Percentiles rank a stretch among this genome's conserved stretches.
Conservation (phyloP, 2,113 vertebrate genomes). For the Dipodomys stephensi region DNA sequence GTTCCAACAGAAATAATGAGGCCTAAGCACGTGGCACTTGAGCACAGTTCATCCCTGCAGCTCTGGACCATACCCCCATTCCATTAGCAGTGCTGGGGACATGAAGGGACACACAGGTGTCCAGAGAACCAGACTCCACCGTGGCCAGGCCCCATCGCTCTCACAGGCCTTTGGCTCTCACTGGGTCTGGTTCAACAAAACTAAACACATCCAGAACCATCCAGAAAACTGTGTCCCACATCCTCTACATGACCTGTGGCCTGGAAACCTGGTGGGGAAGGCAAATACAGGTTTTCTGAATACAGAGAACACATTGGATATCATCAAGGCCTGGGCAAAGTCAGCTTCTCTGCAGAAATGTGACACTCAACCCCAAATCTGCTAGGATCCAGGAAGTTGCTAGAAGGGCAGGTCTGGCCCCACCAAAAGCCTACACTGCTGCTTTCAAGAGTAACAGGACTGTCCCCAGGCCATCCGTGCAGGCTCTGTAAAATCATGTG, state of each 20-base stretch:
- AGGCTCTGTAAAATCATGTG: background rate
- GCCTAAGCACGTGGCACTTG: background rate
- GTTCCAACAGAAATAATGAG: background rate
- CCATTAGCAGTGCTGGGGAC: fast-evolving
- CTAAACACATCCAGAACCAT: background rate
- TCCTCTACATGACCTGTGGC: background rate
- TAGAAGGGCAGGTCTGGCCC: background rate
- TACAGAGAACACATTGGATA: background rate
- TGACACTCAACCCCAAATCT: background rate
- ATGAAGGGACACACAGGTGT: background rate
- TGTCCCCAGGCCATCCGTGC: background rate
- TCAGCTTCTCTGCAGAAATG: fast-evolving
- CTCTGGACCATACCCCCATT: background rate
- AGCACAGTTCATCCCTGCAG: background rate
- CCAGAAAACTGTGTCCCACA: background rate
- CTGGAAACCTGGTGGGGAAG: background rate
- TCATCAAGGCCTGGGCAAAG: background rate
- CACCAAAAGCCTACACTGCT: fast-evolving
- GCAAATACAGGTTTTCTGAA: background rate
- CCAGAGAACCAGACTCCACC: background rate
- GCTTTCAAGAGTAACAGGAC: background rate
- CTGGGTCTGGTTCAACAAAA: background rate
- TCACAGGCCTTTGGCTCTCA: background rate
- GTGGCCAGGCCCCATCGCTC: background rate
- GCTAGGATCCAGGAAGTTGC: background rate